Evolutionary conservation across 1,140 invertebrate species (phyloP).

Genomic region (Xylocopa sonorina): DNA sequence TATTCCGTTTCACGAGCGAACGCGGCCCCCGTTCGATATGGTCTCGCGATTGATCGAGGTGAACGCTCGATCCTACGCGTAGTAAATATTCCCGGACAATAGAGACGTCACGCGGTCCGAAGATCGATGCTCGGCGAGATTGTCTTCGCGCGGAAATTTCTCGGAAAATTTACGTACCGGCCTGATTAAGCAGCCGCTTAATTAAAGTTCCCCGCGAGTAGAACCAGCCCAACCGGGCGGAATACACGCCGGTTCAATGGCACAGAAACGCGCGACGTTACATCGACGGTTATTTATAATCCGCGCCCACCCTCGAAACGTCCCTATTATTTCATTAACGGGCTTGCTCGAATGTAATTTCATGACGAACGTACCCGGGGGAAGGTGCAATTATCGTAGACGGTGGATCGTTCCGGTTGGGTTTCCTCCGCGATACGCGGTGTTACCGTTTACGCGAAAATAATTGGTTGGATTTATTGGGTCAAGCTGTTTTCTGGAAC

Average conservation of each 20-base stretch:
- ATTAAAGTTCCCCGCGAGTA: constrained; percentile 48
- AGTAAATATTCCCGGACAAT: constrained; percentile 23
- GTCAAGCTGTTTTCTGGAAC: too few species aligned
- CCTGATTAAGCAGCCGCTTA: constrained; percentile 57
- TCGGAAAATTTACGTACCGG: constrained; percentile 38
- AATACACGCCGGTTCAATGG: neutral
- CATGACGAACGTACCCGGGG: neutral
- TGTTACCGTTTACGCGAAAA: neutral
- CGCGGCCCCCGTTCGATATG: neutral
- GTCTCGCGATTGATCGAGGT: neutral
- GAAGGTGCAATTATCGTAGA: neutral
- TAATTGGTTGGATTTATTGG: neutral
- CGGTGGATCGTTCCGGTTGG: neutral
- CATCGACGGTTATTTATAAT: constrained; percentile 27
- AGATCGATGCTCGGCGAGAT: constrained; percentile 32
- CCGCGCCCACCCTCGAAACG: neutral
- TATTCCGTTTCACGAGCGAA: neutral
- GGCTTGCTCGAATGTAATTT: neutral
- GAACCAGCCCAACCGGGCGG: neutral
- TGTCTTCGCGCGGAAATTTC: constrained; percentile 37
- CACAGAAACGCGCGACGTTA: neutral
- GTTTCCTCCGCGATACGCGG: neutral
- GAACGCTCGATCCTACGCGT: neutral
- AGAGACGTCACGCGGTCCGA: neutral
- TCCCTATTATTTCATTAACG: constrained; percentile 23